Evolutionary conservation across 2,888 invertebrate genomes (phyloP).

Genomic region (Hydroisotoma schaefferi): DNA sequence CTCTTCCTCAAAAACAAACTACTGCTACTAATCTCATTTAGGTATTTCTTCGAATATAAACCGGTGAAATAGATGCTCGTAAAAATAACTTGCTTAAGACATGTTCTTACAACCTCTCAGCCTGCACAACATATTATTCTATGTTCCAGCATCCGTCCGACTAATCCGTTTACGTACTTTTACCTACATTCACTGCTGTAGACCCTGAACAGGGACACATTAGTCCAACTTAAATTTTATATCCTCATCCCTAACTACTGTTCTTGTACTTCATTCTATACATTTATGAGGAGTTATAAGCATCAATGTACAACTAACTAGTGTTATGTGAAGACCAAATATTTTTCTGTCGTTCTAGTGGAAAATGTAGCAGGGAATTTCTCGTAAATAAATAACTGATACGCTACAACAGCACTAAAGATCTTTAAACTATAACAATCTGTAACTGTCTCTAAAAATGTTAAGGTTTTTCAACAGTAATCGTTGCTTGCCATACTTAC

Average conservation of each 20-base stretch:
- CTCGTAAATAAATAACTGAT: conserved; percentile 10
- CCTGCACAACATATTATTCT: conserved; percentile 10
- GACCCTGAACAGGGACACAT: too few species aligned
- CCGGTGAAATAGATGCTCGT: conserved; percentile 8
- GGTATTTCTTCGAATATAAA: conserved; percentile 6
- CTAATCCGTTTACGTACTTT: conserved; percentile 8
- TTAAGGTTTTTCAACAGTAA: not conserved
- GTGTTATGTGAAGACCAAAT: conserved; percentile 9
- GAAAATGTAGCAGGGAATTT: not conserved
- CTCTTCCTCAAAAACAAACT: too few species aligned
- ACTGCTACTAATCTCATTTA: too few species aligned
- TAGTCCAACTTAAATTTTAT: not conserved
- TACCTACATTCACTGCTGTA: conserved; percentile 2
- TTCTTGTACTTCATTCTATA: not conserved
- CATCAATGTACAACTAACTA: not conserved
- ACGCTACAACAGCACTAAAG: not conserved
- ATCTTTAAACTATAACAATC: conserved; percentile 8
- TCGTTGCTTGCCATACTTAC: not conserved
- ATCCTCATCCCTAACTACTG: not conserved
- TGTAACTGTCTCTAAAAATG: conserved; percentile 8
- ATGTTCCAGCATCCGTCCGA: not conserved
- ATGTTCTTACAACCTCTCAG: too few species aligned
- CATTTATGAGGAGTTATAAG: too few species aligned
- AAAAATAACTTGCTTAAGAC: not conserved
- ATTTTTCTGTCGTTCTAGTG: not conserved